Percentiles rank a stretch among this genome's conserved stretches.
phyloP scores from a whole-genome alignment of 2,888 invertebrate genomes.

The Toxonevra muliebris region DNA sequence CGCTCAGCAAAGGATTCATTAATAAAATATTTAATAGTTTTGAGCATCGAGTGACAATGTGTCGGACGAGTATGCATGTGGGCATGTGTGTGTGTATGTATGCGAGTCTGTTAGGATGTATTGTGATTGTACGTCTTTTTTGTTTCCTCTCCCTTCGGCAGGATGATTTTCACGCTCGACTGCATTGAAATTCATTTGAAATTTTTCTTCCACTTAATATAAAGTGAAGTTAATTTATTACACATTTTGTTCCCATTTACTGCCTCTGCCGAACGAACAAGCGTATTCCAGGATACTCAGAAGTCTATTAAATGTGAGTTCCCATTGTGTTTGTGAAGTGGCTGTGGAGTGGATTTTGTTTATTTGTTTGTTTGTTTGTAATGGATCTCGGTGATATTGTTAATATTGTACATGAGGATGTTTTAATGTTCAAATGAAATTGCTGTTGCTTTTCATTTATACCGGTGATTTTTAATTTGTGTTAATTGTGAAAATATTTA shows the following conservation, averaged over 20 bases:
- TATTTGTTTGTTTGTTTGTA: slow-evolving; percentile 46
- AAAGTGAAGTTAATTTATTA: slow-evolving; percentile 62
- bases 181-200: slow-evolving; percentile 63
- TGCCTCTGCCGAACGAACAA: slow-evolving; percentile 51
- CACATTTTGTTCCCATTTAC: slow-evolving; percentile 55
- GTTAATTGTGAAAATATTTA: slow-evolving; percentile 64
- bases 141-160: slow-evolving; percentile 22
- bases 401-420: slow-evolving; percentile 15
- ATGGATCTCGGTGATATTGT: slow-evolving; percentile 19
- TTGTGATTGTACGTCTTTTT: background rate
- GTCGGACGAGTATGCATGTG: background rate
- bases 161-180: slow-evolving; percentile 61
- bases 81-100: background rate
- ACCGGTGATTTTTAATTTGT: slow-evolving; percentile 53
- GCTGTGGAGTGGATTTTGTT: slow-evolving; percentile 50
- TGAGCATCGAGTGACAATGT: slow-evolving; percentile 37
- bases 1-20: slow-evolving; percentile 61
- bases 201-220: slow-evolving; percentile 53
- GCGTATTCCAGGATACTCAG: slow-evolving; percentile 35
- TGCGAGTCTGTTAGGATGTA: slow-evolving; percentile 10
- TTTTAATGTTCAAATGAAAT: slow-evolving; percentile 3
- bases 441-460: slow-evolving; percentile 22
- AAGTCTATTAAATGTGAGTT: slow-evolving; percentile 57
- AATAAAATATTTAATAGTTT: slow-evolving; percentile 59
- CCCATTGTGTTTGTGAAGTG: slow-evolving; percentile 51